These are phyloP conservation scores for Hephaestus fuliginosus DNA, from an alignment of 2,797 vertebrate species.

Conservation along the genomic window DNA sequence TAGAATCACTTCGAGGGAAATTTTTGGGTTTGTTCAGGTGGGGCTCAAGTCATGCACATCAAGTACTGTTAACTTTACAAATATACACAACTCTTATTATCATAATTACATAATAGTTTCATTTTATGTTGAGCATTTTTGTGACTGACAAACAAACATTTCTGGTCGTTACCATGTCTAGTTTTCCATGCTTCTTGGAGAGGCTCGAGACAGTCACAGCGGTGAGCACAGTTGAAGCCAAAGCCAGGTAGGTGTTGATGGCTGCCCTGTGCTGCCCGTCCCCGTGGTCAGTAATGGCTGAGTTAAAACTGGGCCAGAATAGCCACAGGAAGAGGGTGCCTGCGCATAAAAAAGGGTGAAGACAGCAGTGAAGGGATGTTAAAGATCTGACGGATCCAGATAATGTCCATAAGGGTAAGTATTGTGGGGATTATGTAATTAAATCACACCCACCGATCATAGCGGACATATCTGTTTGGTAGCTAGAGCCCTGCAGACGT, in stretches of 20 bases:
- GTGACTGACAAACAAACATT: not conserved
- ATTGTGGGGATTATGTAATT: not conserved
- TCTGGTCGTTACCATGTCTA: constrained; percentile 91
- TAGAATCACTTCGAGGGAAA: not conserved
- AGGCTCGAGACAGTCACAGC: constrained; percentile 92
- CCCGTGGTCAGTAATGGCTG: constrained; percentile 90
- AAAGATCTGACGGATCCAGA: not conserved
- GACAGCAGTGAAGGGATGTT: not conserved
- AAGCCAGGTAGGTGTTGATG: constrained; percentile 96
- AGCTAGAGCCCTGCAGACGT: constrained; percentile 88
- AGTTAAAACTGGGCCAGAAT: constrained; percentile 99
- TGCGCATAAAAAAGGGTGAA: constrained; percentile 56
- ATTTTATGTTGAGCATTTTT: not conserved
- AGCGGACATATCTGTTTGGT: constrained; percentile 94
- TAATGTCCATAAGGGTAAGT: no score
- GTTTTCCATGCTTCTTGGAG: constrained; percentile 92
- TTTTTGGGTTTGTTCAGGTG: constrained; percentile 10
- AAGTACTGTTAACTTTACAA: not conserved
- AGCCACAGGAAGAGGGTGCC: constrained; percentile 98
- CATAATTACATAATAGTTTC: not conserved
- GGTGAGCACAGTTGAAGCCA: constrained; percentile 93
- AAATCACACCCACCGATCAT: constrained; percentile 92
- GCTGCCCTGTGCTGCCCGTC: constrained; percentile 94
- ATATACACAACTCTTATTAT: not conserved
- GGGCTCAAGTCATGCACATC: not conserved